Conservation (phyloP, 2,888 invertebrate species). For the Lycia hirtaria region DNA sequence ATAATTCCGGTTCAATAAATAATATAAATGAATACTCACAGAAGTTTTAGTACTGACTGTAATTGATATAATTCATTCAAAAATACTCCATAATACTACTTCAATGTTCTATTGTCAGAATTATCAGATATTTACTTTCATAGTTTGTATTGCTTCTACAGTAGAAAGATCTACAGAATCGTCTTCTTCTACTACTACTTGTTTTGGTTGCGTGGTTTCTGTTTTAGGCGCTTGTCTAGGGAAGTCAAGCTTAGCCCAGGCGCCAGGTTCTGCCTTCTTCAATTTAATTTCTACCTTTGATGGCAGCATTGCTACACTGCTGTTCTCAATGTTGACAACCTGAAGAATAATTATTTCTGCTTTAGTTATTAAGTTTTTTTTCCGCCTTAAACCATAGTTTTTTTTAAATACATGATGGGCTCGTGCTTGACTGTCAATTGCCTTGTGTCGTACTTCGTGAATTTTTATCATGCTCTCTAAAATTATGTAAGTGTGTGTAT, state of each 20-base stretch:
- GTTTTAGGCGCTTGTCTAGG: constrained; percentile 70
- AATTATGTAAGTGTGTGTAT: too few species aligned
- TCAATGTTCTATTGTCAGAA: background rate
- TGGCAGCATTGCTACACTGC: constrained; percentile 91
- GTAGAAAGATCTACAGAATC: constrained; percentile 92
- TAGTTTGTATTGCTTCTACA: constrained; percentile 81
- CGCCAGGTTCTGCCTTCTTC: constrained; percentile 93
- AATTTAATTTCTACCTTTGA: constrained; percentile 97
- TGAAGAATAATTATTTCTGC: constrained; percentile 66
- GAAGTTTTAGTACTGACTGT: too few species aligned
- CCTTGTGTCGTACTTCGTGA: too few species aligned
- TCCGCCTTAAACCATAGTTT: too few species aligned
- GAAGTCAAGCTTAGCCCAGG: constrained; percentile 92
- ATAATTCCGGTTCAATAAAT: background rate
- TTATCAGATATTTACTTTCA: constrained; percentile 70
- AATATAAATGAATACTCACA: background rate
- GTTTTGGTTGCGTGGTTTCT: constrained; percentile 47
- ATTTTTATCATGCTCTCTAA: too few species aligned
- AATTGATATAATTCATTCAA: too few species aligned
- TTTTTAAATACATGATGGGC: too few species aligned
- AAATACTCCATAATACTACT: background rate
- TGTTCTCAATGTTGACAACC: constrained; percentile 90
- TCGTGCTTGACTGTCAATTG: too few species aligned
- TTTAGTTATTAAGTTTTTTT: too few species aligned
- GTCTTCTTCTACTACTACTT: constrained; percentile 62